Evolutionary conservation across 2,888 invertebrate genomes (phyloP).

Genomic region (Caenorhabditis zanzibari): DNA sequence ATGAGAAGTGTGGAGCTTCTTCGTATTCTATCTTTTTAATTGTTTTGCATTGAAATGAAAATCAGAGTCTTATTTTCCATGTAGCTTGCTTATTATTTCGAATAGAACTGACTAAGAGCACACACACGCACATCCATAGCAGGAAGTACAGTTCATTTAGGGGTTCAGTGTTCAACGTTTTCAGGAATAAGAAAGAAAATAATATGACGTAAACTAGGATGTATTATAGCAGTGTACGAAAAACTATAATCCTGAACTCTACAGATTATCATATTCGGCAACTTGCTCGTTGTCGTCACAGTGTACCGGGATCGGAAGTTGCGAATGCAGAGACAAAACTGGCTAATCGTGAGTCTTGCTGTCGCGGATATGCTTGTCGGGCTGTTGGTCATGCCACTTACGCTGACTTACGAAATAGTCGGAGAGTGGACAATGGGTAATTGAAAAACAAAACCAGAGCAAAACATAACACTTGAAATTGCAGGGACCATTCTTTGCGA

Average conservation of each 20-base stretch:
- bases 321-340: slow-evolving; percentile 84
- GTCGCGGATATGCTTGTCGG: slow-evolving; percentile 84
- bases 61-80: neutral
- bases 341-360: slow-evolving; percentile 84
- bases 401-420: slow-evolving; percentile 85
- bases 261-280: slow-evolving; percentile 82
- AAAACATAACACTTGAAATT: slow-evolving; percentile 42
- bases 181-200: neutral
- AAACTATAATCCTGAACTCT: slow-evolving; percentile 41
- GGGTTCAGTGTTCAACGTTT: slow-evolving; percentile 3
- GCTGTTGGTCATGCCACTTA: slow-evolving; percentile 85
- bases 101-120: slow-evolving; percentile 4
- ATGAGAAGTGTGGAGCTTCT: slow-evolving; percentile 22
- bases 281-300: slow-evolving; percentile 82
- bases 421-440: slow-evolving; percentile 85
- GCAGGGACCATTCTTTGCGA: slow-evolving; percentile 84
- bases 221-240: neutral
- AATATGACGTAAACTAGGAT: slow-evolving; percentile 26
- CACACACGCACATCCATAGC: neutral
- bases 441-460: neutral
- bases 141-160: slow-evolving; percentile 21
- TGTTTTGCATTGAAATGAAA: slow-evolving; percentile 28
- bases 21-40: slow-evolving; percentile 1
- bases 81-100: slow-evolving; percentile 12
- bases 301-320: slow-evolving; percentile 82